Evolutionary conservation across 2,113 vertebrate genomes (phyloP), one percentile per base, ranked within the genome.

Genomic region (Strix aluco): DNA sequence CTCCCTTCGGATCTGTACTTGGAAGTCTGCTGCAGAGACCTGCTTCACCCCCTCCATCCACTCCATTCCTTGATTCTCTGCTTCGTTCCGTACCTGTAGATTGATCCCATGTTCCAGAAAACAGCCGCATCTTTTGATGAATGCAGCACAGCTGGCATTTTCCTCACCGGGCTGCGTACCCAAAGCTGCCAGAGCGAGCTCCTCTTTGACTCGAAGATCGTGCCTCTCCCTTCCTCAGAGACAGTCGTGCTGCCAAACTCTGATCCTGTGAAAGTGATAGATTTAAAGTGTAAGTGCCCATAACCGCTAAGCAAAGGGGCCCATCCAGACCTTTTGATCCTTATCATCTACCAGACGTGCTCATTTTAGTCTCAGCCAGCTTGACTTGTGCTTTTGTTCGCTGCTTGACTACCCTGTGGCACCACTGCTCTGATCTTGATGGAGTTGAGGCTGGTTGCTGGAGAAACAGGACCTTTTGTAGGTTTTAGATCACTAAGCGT

Each of bases 61-160:
- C 52, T 61, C 42, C 17, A 5, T n/a, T 15, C 63, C 77, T 78
- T 78, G 38, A 67, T 70, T 82, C 38, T 49, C 15, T 9, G 6
- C 77, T 71, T 75, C 19, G 0, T 55, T 67, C 36, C 18, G 0
- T 46, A 7, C 99, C 99, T 65, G 30, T 57, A 98, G 97, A 67
- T 95, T 7, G 96, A 98, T 44, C 99, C 99, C 93, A 98, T 99
- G 98, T 99, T 99, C 97, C 99, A 99, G 97, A 98, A 98, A n/a
- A 98, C 98, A 4, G 98, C 98, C 0, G 98, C 98, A 5, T 99
- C 99, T 0, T 99, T 99, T 3, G 99, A 99, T 26, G 99, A 99
- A 85, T 99, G 99, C 97, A 99, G 98, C 96, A 98, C 98, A 0
- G 97, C 98, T 0, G 99, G 99, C 0, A 98, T 99, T 23, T 99